These are phyloP conservation scores for Sciurus vulgaris DNA, from an alignment of 2,797 vertebrate species.

Conservation along the genomic window DNA sequence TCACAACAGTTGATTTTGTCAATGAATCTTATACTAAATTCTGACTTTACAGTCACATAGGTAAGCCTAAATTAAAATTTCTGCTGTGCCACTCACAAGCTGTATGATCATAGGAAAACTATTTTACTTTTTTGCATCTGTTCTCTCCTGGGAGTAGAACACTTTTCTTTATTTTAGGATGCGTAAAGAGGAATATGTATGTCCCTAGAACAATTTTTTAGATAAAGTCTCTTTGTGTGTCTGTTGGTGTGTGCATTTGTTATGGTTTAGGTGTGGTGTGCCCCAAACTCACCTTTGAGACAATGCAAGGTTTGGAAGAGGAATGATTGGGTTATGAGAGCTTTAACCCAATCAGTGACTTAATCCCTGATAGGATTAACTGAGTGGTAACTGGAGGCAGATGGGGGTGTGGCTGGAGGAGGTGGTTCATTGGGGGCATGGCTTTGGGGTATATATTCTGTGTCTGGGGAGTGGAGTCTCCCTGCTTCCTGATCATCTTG, in stretches of 20 bases:
- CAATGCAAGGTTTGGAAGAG: no score
- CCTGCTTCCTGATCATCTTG: no score
- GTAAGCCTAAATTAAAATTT: not conserved
- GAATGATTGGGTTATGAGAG: no score
- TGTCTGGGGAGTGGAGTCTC: no score
- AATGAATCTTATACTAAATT: constrained; percentile 39
- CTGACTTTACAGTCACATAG: not conserved
- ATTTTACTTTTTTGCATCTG: not conserved
- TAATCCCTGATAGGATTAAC: no score
- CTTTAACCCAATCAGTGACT: no score
- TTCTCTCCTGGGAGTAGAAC: not conserved
- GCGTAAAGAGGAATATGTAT: not conserved
- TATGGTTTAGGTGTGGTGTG: no score
- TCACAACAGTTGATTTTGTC: not conserved
- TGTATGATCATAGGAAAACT: not conserved
- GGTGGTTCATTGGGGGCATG: no score
- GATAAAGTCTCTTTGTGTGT: not conserved
- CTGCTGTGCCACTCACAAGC: not conserved
- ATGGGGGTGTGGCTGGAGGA: no score
- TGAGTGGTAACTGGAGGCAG: no score
- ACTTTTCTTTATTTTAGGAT: not conserved
- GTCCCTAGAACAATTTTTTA: not conserved
- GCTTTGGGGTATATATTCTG: no score
- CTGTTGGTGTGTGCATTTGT: not conserved
- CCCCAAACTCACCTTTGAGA: no score